phyloP scores from a whole-genome alignment of 92 coral and sea anemone genomes.

The Palythoa grandis region DNA sequence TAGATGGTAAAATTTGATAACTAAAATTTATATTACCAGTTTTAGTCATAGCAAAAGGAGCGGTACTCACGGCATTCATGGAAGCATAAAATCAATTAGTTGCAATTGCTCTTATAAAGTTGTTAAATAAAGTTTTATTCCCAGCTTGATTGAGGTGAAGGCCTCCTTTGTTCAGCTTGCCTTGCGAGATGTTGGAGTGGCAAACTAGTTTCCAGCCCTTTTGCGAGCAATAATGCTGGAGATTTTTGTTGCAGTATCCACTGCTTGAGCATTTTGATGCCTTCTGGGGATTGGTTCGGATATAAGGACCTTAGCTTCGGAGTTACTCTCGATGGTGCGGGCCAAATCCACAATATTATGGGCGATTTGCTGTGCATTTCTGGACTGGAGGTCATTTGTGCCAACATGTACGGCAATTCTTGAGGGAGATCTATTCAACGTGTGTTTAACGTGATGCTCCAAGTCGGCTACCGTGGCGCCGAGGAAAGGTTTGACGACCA shows the following conservation, averaged over 20 bases:
- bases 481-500: conserved; percentile 1
- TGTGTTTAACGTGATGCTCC: conserved; percentile 4
- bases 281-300: conserved; percentile 49
- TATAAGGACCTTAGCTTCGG: conserved; percentile 40
- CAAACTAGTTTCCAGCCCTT: conserved; percentile 42
- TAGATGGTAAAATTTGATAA: conserved; percentile 25
- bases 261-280: conserved; percentile 46
- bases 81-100: no score
- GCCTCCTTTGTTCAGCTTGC: conserved; percentile 46
- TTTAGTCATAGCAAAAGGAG: neutral
- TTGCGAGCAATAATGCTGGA: conserved; percentile 45
- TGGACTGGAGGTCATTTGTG: conserved; percentile 55
- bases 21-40: no score
- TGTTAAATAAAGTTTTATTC: conserved; percentile 31
- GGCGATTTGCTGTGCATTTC: conserved; percentile 49
- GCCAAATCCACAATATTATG: conserved; percentile 59
- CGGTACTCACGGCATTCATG: no score
- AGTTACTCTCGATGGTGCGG: conserved; percentile 40
- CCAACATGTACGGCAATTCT: conserved; percentile 42
- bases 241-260: conserved; percentile 42
- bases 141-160: conserved; percentile 44
- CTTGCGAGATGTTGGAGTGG: conserved; percentile 43
- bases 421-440: neutral
- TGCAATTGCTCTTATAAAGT: neutral
- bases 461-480: conserved; percentile 27